phyloP scores from a whole-genome alignment of 2,888 invertebrate species.

The Luffia ferchaultella region DNA sequence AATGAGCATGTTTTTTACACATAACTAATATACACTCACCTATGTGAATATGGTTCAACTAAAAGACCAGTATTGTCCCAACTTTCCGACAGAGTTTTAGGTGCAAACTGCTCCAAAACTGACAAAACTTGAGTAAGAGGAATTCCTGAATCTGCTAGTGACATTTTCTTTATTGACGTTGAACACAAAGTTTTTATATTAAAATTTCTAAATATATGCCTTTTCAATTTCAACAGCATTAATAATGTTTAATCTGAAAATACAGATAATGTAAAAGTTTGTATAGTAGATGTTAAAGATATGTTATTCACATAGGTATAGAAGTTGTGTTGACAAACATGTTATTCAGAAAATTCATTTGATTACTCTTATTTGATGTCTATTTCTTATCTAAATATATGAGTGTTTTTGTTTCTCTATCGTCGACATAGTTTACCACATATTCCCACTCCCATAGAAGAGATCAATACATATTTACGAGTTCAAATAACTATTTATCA shows the following conservation, averaged over 20 bases:
- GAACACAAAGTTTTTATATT: constrained; percentile 22
- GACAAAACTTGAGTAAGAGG: constrained; percentile 59
- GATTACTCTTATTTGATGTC: too few species aligned
- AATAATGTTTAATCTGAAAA: constrained; percentile 26
- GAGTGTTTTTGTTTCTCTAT: too few species aligned
- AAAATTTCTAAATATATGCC: constrained; percentile 21
- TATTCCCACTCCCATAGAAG: too few species aligned
- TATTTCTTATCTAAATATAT: too few species aligned
- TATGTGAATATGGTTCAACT: constrained; percentile 76
- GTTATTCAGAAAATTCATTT: neutral
- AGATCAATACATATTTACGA: too few species aligned
- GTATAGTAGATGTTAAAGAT: constrained; percentile 3
- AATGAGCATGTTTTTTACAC: neutral
- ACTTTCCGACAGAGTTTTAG: constrained; percentile 74
- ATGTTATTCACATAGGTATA: constrained; percentile 1
- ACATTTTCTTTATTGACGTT: constrained; percentile 27
- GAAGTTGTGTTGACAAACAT: constrained; percentile 4
- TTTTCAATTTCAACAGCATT: constrained; percentile 40
- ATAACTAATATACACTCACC: constrained; percentile 26
- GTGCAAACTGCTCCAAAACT: constrained; percentile 74
- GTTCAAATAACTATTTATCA: too few species aligned
- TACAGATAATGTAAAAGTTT: constrained; percentile 7
- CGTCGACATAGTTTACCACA: too few species aligned
- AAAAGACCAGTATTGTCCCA: constrained; percentile 97
- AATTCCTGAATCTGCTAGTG: constrained; percentile 42